phyloP scores from a whole-genome alignment of 64 coral and sea anemone species.

The Stichodactyla helianthus region DNA sequence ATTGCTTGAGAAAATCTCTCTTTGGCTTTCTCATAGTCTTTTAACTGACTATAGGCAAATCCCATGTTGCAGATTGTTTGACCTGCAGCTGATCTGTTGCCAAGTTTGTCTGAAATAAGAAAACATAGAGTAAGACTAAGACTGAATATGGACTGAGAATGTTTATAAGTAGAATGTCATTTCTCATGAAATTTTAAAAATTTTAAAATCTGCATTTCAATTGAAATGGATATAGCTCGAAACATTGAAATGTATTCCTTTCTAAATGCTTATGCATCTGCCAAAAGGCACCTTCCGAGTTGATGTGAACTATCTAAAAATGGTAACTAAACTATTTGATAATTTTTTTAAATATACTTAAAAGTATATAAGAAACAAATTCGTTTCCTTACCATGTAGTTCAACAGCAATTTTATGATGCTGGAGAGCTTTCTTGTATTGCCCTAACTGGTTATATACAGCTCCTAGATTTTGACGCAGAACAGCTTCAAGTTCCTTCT shows the following conservation, averaged over 20 bases:
- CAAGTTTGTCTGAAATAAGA: slow-evolving; percentile 50
- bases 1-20: slow-evolving; percentile 79
- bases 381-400: slow-evolving; percentile 63
- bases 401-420: slow-evolving; percentile 65
- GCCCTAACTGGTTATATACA: slow-evolving; percentile 77
- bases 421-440: slow-evolving; percentile 69
- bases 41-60: slow-evolving; percentile 89
- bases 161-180: too few species aligned
- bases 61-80: slow-evolving; percentile 97
- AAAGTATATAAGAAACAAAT: not conserved
- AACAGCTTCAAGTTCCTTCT: slow-evolving; percentile 44
- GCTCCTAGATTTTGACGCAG: slow-evolving; percentile 87
- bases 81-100: slow-evolving; percentile 77
- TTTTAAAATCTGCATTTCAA: too few species aligned
- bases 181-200: too few species aligned
- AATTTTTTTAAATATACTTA: too few species aligned
- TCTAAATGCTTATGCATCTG: too few species aligned
- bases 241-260: too few species aligned
- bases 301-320: too few species aligned
- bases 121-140: not conserved
- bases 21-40: slow-evolving; percentile 65
- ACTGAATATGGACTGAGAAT: not conserved
- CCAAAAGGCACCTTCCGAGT: too few species aligned
- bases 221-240: too few species aligned
- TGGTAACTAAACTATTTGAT: too few species aligned